Conservation (phyloP, 64 coral and sea anemone genomes). For the Montipora cactus region DNA sequence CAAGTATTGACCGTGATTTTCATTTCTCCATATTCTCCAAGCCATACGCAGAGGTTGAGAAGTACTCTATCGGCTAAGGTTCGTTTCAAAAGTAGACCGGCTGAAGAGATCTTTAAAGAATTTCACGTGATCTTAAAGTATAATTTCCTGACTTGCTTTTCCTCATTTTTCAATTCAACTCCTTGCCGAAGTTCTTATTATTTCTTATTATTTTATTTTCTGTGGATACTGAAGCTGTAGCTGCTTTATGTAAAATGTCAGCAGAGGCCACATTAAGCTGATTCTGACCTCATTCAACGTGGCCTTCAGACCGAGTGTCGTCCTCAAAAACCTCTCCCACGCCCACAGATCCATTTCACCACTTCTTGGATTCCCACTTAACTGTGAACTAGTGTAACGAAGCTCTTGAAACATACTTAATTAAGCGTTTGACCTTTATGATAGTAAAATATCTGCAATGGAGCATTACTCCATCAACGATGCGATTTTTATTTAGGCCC, state of each 20-base stretch:
- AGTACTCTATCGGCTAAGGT: too few species aligned
- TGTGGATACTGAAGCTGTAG: not conserved
- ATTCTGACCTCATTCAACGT: not conserved
- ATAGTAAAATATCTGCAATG: not conserved
- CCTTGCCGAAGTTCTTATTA: not conserved
- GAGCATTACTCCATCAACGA: not conserved
- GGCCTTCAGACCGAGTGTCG: not conserved
- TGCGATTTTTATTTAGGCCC: not conserved
- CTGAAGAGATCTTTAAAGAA: too few species aligned
- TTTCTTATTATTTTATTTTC: not conserved
- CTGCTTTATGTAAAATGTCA: not conserved
- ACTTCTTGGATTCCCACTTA: constrained; percentile 16
- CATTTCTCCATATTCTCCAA: not conserved
- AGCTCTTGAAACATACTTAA: not conserved
- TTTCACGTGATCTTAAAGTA: too few species aligned
- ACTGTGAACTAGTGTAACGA: not conserved
- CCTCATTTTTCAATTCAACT: too few species aligned
- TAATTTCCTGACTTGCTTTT: too few species aligned
- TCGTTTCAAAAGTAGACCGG: too few species aligned
- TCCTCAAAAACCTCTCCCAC: not conserved
- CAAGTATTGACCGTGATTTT: not conserved
- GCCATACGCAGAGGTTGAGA: not conserved
- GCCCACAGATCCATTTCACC: not conserved
- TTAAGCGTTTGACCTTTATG: not conserved
- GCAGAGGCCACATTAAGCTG: not conserved